Percentiles rank a stretch among this genome's conserved stretches.
Evolutionary conservation across 2,888 invertebrate genomes (phyloP).

Genomic region (Tyria jacobaeae): DNA sequence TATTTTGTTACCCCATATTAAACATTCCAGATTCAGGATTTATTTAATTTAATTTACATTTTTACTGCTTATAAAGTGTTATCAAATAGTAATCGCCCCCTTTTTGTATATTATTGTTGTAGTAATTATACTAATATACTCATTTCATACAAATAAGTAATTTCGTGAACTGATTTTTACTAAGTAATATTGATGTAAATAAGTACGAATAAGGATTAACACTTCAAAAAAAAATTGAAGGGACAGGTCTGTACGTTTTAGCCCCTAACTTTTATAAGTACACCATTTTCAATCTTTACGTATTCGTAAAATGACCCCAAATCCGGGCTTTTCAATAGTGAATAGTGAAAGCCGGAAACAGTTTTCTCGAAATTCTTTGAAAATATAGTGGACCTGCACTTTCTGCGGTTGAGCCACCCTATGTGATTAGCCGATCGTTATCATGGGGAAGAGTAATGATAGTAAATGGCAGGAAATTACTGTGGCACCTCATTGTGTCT

Average conservation of each 20-base stretch:
- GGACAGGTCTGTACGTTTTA: slow-evolving; percentile 24
- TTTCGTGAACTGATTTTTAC: no score
- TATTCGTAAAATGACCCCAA: slow-evolving; percentile 40
- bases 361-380: slow-evolving; percentile 40
- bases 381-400: slow-evolving; percentile 31
- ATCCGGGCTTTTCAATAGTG: slow-evolving; percentile 37
- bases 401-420: slow-evolving; percentile 48
- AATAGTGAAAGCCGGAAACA: slow-evolving; percentile 44
- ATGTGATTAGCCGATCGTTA: slow-evolving; percentile 65
- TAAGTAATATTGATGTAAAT: no score
- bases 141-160: no score
- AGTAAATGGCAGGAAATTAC: slow-evolving; percentile 85
- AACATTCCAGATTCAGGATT: no score
- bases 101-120: no score
- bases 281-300: slow-evolving; percentile 47
- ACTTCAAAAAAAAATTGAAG: slow-evolving; percentile 35
- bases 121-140: no score
- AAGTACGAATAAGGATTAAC: slow-evolving; percentile 24
- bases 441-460: slow-evolving; percentile 78
- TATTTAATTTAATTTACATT: no score
- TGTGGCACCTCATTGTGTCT: slow-evolving; percentile 81
- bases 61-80: no score
- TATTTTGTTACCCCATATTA: no score
- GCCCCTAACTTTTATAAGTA: slow-evolving; percentile 49
- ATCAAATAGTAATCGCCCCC: no score